A percentile compares a stretch with the other conserved stretches of the same genome.
Evolutionary conservation across 2,888 invertebrate genomes (phyloP).

Genomic region (Pelosia muscerda): DNA sequence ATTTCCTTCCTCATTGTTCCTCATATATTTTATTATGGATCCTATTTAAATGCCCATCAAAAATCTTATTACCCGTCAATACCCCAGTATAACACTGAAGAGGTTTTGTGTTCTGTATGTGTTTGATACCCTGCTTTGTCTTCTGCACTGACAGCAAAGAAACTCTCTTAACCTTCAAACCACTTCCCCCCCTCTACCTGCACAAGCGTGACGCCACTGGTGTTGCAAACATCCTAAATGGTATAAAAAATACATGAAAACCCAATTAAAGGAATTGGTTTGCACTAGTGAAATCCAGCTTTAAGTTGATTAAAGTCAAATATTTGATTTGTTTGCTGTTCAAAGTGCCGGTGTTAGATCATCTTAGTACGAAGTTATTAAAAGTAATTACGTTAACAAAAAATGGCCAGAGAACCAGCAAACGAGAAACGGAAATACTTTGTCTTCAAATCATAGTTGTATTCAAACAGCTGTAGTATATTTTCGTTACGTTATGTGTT

Average conservation of each 20-base stretch:
- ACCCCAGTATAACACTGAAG: too few species aligned
- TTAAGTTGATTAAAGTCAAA: background rate
- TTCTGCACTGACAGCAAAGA: too few species aligned
- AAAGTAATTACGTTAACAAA: background rate
- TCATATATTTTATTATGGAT: too few species aligned
- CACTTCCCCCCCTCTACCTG: too few species aligned
- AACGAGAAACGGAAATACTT: background rate
- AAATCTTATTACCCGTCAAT: background rate
- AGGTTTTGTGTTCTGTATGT: too few species aligned
- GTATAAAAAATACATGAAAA: background rate
- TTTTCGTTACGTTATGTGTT: background rate
- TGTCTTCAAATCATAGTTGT: constrained; percentile 4
- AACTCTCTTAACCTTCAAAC: too few species aligned
- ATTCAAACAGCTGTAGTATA: constrained; percentile 3
- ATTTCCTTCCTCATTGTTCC: too few species aligned
- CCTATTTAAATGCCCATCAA: too few species aligned
- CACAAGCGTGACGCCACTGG: too few species aligned
- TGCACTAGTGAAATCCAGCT: background rate
- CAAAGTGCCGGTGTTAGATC: background rate
- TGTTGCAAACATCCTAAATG: too few species aligned
- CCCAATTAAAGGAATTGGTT: background rate
- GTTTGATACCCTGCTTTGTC: too few species aligned
- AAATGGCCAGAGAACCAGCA: background rate
- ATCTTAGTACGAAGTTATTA: background rate
- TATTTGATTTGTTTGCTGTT: background rate